phyloP scores from a whole-genome alignment of 2,113 vertebrate species.

The Delphinus delphis region DNA sequence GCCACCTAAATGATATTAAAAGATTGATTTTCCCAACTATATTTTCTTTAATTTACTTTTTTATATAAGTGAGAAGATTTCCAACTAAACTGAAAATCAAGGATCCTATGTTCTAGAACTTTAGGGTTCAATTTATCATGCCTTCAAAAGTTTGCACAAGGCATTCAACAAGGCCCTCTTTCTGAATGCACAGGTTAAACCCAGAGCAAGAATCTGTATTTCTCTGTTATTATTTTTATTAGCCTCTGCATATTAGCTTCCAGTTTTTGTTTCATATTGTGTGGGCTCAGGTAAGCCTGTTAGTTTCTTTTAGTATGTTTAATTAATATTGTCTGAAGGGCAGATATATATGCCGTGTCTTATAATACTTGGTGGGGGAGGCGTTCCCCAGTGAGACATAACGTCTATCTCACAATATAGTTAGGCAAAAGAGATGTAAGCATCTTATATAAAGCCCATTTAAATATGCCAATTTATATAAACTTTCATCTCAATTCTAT shows the following conservation, averaged over 20 bases:
- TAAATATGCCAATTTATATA: too few relatives aligned
- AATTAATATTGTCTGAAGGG: neutral
- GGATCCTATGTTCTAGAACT: neutral
- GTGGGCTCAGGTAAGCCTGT: neutral
- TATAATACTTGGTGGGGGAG: neutral
- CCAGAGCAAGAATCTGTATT: neutral
- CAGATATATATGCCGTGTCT: neutral
- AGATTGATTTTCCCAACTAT: neutral
- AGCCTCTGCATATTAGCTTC: neutral
- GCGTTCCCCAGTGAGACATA: neutral
- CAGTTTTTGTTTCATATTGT: neutral
- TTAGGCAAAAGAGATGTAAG: too few relatives aligned
- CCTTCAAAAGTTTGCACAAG: neutral
- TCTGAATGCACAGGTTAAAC: neutral
- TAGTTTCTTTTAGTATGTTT: neutral
- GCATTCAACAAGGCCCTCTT: neutral
- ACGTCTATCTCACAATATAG: too few relatives aligned
- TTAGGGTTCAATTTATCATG: neutral
- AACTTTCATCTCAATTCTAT: too few relatives aligned
- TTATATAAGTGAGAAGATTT: neutral
- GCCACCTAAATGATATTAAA: neutral
- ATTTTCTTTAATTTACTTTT: neutral
- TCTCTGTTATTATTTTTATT: neutral
- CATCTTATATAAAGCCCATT: too few relatives aligned
- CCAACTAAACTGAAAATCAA: neutral